Conservation (phyloP, 2,797 vertebrate genomes). For the Sebastes trivittatus region DNA sequence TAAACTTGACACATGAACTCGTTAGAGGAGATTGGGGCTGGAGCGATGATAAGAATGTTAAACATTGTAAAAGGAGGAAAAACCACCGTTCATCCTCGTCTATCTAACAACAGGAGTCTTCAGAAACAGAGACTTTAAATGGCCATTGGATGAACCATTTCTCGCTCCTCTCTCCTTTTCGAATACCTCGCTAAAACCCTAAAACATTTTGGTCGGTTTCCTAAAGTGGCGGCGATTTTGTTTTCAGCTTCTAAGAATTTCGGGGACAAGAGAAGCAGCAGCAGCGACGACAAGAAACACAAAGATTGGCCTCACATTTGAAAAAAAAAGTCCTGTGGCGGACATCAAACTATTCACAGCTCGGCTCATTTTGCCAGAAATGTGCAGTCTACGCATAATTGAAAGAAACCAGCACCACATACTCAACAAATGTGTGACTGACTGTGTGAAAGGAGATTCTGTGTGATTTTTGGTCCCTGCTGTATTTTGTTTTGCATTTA, state of each 20-base stretch:
- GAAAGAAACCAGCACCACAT: neutral
- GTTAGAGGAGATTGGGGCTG: neutral
- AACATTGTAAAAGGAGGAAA: neutral
- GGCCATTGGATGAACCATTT: neutral
- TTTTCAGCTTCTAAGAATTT: neutral
- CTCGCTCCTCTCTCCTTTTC: neutral
- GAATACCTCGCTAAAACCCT: neutral
- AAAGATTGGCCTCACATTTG: neutral
- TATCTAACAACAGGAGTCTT: neutral
- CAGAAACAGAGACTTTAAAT: neutral
- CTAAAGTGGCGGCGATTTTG: neutral
- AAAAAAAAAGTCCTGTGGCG: neutral
- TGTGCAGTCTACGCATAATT: neutral
- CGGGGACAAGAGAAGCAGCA: neutral
- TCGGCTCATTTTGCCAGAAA: slow-evolving; percentile 1
- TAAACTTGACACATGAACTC: neutral
- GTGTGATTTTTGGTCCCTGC: neutral
- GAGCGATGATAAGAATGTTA: neutral
- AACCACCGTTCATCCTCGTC: neutral
- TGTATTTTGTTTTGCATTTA: neutral
- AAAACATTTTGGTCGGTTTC: neutral
- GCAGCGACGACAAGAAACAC: neutral
- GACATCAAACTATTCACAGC: slow-evolving; percentile 5
- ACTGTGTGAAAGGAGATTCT: neutral
- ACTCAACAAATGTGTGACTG: neutral